A percentile compares a stretch with the other conserved stretches of the same genome.
These are phyloP conservation scores for Albula goreensis DNA, from an alignment of 2,113 vertebrate genomes.

Conservation along the genomic window DNA sequence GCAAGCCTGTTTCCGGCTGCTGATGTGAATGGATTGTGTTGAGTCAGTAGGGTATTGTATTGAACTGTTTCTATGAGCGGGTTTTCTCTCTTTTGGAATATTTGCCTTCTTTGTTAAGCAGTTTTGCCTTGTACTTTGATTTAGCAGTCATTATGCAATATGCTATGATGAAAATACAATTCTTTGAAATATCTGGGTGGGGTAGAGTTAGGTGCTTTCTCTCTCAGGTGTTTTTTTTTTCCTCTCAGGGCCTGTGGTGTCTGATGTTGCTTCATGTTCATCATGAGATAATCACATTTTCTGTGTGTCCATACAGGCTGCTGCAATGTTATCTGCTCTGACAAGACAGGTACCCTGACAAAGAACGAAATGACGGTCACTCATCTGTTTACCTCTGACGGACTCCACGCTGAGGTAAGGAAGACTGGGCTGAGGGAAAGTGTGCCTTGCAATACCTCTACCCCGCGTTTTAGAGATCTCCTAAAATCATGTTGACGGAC, in stretches of 20 bases:
- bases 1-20: background rate
- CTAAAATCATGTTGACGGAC: too few species aligned
- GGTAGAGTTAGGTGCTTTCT: background rate
- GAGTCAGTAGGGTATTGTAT: background rate
- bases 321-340: slow-evolving; percentile 97
- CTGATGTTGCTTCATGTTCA: background rate
- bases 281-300: background rate
- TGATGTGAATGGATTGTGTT: background rate
- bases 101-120: background rate
- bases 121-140: background rate
- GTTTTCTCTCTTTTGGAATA: background rate
- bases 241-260: background rate
- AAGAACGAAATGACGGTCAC: slow-evolving; percentile 99
- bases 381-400: slow-evolving; percentile 90
- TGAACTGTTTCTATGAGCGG: background rate
- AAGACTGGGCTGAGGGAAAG: background rate
- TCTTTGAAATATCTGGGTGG: background rate
- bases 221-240: background rate
- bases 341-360: slow-evolving; percentile 96
- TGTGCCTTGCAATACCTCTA: too few species aligned
- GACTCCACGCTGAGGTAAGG: slow-evolving; percentile 88
- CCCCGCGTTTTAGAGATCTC: background rate
- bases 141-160: background rate
- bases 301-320: slow-evolving; percentile 73
- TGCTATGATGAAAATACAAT: background rate